These are phyloP conservation scores for Ophonus ardosiacus DNA, from an alignment of 2,888 invertebrate genomes.

Conservation along the genomic window DNA sequence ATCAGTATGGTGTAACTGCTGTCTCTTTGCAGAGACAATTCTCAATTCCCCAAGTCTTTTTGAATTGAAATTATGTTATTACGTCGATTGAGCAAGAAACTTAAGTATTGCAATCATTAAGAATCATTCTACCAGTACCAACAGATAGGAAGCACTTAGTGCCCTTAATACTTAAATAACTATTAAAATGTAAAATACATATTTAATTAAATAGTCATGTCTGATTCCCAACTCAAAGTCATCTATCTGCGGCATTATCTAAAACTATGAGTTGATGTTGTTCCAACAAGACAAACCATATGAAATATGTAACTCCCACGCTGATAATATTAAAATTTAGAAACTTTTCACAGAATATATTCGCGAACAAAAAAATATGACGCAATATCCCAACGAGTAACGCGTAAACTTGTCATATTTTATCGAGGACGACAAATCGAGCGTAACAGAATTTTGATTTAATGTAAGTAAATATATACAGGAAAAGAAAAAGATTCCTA, in stretches of 20 bases:
- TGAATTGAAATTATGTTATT: too few relatives aligned
- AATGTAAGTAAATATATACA: constrained; percentile 59
- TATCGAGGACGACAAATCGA: constrained; percentile 51
- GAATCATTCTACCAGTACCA: too few relatives aligned
- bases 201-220: not conserved
- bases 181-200: not conserved
- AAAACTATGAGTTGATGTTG: constrained; percentile 6
- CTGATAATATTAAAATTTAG: constrained; percentile 20
- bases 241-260: not conserved
- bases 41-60: too few relatives aligned
- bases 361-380: constrained; percentile 44
- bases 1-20: too few relatives aligned
- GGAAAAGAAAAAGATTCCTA: constrained; percentile 29
- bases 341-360: constrained; percentile 31
- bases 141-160: too few relatives aligned
- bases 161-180: too few relatives aligned
- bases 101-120: too few relatives aligned
- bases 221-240: not conserved
- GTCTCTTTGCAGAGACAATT: too few relatives aligned
- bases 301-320: constrained; percentile 17
- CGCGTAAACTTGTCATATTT: constrained; percentile 47
- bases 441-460: constrained; percentile 51
- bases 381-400: constrained; percentile 50
- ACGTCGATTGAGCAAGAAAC: too few relatives aligned
- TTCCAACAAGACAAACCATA: constrained; percentile 1